Evolutionary conservation across 2,113 vertebrate genomes (phyloP), one percentile per base, ranked within the genome.

Genomic region (Psilopsiagon aurifrons): DNA sequence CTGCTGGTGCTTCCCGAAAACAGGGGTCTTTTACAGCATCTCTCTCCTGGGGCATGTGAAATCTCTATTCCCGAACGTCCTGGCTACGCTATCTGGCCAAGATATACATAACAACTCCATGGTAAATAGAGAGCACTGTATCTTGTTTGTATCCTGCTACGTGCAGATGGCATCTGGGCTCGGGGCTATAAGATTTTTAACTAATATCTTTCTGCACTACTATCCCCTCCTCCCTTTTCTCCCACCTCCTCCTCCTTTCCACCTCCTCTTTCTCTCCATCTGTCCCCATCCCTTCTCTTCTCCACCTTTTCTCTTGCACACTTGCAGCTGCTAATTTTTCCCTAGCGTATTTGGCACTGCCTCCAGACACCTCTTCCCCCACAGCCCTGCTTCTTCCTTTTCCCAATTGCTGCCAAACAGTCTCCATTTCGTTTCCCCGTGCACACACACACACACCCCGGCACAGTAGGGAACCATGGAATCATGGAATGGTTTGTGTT

Each of bases 201-300:
- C 94, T 92, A 84, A 82, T 94, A 81, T 81, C 63, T 93, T 96
- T 76, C 90, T 93, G 89, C 78, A 68, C 93, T 83, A 80, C 93
- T 96, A 95, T 94, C 94, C 78, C 80, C 91, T 86, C 51, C 92
- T 86, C 91, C 88, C 86, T 96, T 89, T 91, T 92, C 96, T 95
- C 94, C 97, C 97, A 95, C 97, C 97, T 84, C 86, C 86, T 90
- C 74, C 80, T 91, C 92, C 44, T 92, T 90, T 91, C 95, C 57
- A 59, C 57, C 57, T 35, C 96, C 98, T 97, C 97, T 97, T 97
- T 97, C 96, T 97, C 96, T 97, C 98, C 98, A 98, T 98, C 98
- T 98, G 97, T 97, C 97, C 96, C 95, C 96, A 55, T 85, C 66
- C 79, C 64, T 89, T 93, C 95, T 93, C 88, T 92, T 92, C 89